Evolutionary conservation across 2,113 vertebrate genomes (phyloP), one percentile per base, ranked within the genome.

Genomic region (Paraplagusia blochii): DNA sequence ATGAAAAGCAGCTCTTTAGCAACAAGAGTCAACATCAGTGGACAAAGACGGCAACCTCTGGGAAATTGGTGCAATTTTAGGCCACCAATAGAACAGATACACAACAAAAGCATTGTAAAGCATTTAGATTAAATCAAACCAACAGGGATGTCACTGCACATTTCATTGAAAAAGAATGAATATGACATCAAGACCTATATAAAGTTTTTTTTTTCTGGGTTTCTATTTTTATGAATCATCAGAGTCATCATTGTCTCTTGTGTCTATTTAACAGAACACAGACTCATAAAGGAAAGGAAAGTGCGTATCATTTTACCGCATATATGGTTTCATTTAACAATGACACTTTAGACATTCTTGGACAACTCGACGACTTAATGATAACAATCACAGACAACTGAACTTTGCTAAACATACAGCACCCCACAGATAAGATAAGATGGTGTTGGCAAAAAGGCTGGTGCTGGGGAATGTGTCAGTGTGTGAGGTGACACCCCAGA

Each of bases 51-150:
- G 6, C 22, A 29, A n/a, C n/a, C n/a, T n/a, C n/a, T n/a, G n/a
- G n/a, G n/a, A n/a, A n/a, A n/a, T n/a, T n/a, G n/a, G n/a, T n/a
- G n/a, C n/a, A n/a, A n/a, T n/a, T n/a, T n/a, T n/a, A n/a, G n/a
- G n/a, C n/a, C n/a, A 72, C 96, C 97, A 98, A 81, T 48, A 72
- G 22, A 73, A 58, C 61, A 52, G 1, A 50, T 16, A 74, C 22
- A 66, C 9, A 22, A 59, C n/a, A 48, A 36, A 1, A 44, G 0
- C 0, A 44, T 46, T 33, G 14, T 11, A 11, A 54, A 9, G 18
- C 8, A 34, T 7, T 1, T n/a, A 47, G 11, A 29, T 3, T 7
- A 16, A 13, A 55, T 16, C 40, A 42, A n/a, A 11, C 18, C 11
- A 19, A 29, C 9, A 40, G n/a, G n/a, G n/a, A 19, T 46, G 14